Base-by-base conservation (phyloP, 2,113 vertebrate species). In the Sula dactylatra region DNA sequence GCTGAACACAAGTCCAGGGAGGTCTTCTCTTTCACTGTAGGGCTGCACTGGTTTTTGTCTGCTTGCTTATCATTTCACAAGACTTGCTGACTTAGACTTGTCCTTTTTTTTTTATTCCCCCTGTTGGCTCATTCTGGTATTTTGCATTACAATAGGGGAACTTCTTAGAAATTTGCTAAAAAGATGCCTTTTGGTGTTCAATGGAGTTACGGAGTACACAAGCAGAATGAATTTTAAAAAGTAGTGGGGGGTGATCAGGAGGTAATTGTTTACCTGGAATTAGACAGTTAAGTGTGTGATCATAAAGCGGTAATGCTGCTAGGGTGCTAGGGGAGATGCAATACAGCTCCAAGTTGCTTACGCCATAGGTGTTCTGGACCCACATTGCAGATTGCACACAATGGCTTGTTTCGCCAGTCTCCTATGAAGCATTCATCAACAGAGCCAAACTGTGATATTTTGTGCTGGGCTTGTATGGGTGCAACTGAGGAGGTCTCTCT, bases 381-480 rank as follows among this genome's bases (percentile, higher is more conserved):
- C 34, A 36, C 11, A 0, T 31, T 59, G 16, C 45, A 70, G 54
- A 24, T 45, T 58, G 20, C 44, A 62, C 7, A 1, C 13, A 16
- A 5, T 16, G 18, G 32, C 25, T 79, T 67, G 16, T 71, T 87
- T 49, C 15, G 5, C 19, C 61, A 66, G 22, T 25, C 13, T 36
- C 8, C 74, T 40, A 40, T 24, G 34, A 65, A 73, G 27, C 16
- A 19, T 29, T 13, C 17, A 3, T 21, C 54, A 79, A 72, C 59
- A 58, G 76, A 88, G 71, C 55, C 74, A 67, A 45, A 61, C 11
- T 49, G 26, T 45, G 59, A 17, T 42, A 24, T 66, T 85, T 65
- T 55, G 40, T 3, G 4, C 47, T 5, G 16, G 27, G 13, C 47
- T 34, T 0, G 1, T 5, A 7, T 8, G 22, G 22, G 13, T 61